Evolutionary conservation across 2,888 invertebrate species (phyloP).

Genomic region (Macroteleia sp.): DNA sequence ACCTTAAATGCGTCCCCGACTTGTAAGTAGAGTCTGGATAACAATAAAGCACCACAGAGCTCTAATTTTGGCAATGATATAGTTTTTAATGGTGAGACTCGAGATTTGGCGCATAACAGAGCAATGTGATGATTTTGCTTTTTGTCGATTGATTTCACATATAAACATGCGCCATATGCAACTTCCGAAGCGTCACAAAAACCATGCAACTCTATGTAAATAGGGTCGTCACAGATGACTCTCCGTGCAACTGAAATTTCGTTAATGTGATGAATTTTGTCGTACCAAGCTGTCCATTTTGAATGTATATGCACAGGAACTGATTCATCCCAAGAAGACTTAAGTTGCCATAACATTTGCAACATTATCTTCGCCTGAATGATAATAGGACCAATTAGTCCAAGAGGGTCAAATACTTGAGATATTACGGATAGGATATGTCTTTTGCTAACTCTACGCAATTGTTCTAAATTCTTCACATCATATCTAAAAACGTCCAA

Average conservation of each 20-base stretch:
- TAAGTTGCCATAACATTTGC: not conserved
- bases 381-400: slow-evolving; percentile 3
- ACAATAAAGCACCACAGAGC: slow-evolving; percentile 5
- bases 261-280: slow-evolving; percentile 24
- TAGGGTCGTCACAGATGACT: slow-evolving; percentile 13
- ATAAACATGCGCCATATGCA: slow-evolving; percentile 12
- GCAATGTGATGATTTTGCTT: not conserved
- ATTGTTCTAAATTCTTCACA: not conserved
- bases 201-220: slow-evolving; percentile 58
- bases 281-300: not conserved
- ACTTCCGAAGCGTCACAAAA: slow-evolving; percentile 38
- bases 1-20: not conserved
- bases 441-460: slow-evolving; percentile 1
- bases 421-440: slow-evolving; percentile 5
- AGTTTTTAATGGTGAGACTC: not conserved
- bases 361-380: not conserved
- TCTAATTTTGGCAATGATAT: slow-evolving; percentile 1
- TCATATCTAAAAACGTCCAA: not conserved
- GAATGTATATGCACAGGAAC: not conserved
- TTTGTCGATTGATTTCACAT: not conserved
- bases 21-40: not conserved
- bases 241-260: slow-evolving; percentile 34
- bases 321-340: not conserved
- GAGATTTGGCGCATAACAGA: not conserved
- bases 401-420: slow-evolving; percentile 12